Evolutionary conservation across 2,113 vertebrate genomes (phyloP).

Genomic region (Hemicordylus capensis): DNA sequence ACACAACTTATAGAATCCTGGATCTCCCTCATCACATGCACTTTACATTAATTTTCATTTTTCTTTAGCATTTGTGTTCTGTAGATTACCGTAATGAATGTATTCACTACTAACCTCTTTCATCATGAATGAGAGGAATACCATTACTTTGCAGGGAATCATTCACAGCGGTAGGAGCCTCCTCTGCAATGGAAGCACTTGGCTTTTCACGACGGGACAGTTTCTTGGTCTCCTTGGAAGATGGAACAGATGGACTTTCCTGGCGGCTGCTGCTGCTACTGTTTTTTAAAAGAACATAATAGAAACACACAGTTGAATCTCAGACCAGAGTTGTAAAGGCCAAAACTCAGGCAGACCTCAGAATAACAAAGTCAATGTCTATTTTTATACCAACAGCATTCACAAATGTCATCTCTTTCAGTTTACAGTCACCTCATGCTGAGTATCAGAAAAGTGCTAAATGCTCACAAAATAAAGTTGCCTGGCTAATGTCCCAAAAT

Average conservation of each 20-base stretch:
- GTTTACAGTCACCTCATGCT: neutral
- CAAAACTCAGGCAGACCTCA: neutral
- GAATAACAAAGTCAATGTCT: neutral
- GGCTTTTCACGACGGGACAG: constrained; percentile 62
- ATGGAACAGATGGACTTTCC: constrained; percentile 75
- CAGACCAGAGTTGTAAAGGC: neutral
- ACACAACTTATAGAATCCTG: too few relatives aligned
- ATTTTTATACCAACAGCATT: neutral
- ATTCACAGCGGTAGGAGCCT: constrained; percentile 78
- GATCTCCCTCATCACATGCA: too few relatives aligned
- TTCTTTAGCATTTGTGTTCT: too few relatives aligned
- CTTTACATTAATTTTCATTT: too few relatives aligned
- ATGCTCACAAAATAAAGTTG: neutral
- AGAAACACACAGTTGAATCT: neutral
- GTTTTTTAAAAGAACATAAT: constrained; percentile 49
- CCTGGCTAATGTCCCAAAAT: neutral
- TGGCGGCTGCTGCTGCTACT: constrained; percentile 78
- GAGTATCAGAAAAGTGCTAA: neutral
- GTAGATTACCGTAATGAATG: too few relatives aligned
- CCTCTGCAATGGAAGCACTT: constrained; percentile 83
- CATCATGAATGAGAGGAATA: constrained; percentile 81
- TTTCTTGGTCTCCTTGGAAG: constrained; percentile 73
- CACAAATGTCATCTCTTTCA: neutral
- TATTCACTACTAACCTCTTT: constrained; percentile 81
- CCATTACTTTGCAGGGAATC: constrained; percentile 86